Evolutionary conservation across 1,140 invertebrate species (phyloP), one percentile per base, ranked within the genome.

Genomic region (Batillaria attramentaria): DNA sequence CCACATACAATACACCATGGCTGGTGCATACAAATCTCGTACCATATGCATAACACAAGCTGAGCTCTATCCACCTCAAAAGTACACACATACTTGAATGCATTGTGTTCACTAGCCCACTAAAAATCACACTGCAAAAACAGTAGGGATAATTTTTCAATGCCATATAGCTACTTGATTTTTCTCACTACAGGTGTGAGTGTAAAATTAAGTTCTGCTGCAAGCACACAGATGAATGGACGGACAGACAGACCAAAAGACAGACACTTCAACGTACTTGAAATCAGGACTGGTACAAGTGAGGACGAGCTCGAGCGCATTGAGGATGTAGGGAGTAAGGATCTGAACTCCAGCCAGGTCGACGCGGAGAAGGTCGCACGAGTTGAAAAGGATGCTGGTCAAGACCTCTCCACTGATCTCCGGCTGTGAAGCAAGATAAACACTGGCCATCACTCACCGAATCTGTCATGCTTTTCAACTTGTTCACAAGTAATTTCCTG

Each of bases 281-380:
- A 89, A 88, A 57, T 86, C 85, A 41, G 87, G 83, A 18, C 83
- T 80, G 10, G 81, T 94, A 79, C 96, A 95, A 4, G 95, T 94
- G 18, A 98, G 91, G 6, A 98, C 95, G 33, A 95, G 92, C 91
- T 98, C 97, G 28, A 99, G 88, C 0, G 98, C 97, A 24, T 94
- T 93, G 46, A 99, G 93, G 86, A 98, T 95, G 81, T 95, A 94
- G 0, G 98, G 98, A 6, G 99, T 93, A 28, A 99, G 91, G 28
- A 98, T 94, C 87, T 97, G 94, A 3, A 98, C 95, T 1, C 98
- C 98, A 89, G 98, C 96, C 42, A 99, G 92, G 91, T 99, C 98
- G 74, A 99, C 92, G 72, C 97, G 94, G 86, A 96, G 95, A 83
- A 90, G 80, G 76, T 89, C 87, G 79, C 86, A 91, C 0, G 95